Percentiles rank a stretch among this genome's conserved stretches.
phyloP scores from a whole-genome alignment of 2,797 vertebrate genomes.

The Acanthurus tractus region DNA sequence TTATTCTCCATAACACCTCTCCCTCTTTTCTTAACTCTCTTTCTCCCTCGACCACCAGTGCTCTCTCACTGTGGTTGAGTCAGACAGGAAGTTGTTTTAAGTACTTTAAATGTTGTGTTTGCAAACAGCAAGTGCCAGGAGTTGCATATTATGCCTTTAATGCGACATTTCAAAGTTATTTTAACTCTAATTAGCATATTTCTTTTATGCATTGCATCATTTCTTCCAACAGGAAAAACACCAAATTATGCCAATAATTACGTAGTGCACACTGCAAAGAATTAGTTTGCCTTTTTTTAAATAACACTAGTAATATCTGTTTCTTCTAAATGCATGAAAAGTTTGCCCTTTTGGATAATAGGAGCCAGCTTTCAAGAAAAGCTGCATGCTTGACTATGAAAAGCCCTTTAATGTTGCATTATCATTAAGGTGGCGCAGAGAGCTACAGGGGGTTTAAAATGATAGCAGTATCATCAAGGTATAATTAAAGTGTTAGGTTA shows the following conservation, averaged over 20 bases:
- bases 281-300: neutral
- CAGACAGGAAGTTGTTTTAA: too few relatives aligned
- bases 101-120: too few relatives aligned
- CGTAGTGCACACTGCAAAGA: neutral
- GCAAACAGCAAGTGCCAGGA: too few relatives aligned
- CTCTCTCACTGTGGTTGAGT: too few relatives aligned
- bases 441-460: slow-evolving; percentile 34
- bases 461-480: slow-evolving; percentile 24
- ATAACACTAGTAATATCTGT: too few relatives aligned
- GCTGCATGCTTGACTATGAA: neutral
- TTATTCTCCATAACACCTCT: too few relatives aligned
- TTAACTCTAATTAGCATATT: too few relatives aligned
- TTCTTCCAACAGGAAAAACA: neutral
- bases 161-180: too few relatives aligned
- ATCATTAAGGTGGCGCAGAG: slow-evolving; percentile 7
- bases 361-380: neutral
- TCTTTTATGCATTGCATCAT: neutral
- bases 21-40: too few relatives aligned
- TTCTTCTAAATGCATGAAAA: neutral
- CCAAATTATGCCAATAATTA: neutral
- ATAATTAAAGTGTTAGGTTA: slow-evolving; percentile 40
- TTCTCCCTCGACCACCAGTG: too few relatives aligned
- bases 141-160: too few relatives aligned
- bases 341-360: neutral
- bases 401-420: slow-evolving; percentile 18